Conservation (phyloP, 2,113 vertebrate genomes). For the Paramisgurnus dabryanus region DNA sequence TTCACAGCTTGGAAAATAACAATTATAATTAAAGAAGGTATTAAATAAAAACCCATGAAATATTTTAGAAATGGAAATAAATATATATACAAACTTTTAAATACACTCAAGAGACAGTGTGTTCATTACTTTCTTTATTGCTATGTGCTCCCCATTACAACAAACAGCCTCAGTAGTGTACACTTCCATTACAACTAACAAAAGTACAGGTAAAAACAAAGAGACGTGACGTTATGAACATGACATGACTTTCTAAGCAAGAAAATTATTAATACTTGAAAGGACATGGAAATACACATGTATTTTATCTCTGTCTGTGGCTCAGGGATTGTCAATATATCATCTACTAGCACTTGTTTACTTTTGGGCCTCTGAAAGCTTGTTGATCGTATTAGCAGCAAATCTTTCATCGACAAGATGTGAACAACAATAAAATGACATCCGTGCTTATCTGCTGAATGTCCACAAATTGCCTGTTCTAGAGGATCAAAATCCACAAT, state of each 20-base stretch:
- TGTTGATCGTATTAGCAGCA: slow-evolving; percentile 74
- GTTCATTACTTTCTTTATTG: slow-evolving; percentile 79
- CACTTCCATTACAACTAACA: slow-evolving; percentile 75
- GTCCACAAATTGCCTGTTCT: slow-evolving; percentile 5
- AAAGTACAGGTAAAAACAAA: slow-evolving; percentile 68
- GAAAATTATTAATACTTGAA: slow-evolving; percentile 60
- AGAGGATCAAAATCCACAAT: slow-evolving; percentile 6
- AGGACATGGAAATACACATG: slow-evolving; percentile 55
- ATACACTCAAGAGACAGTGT: neutral
- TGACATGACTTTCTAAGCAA: slow-evolving; percentile 60
- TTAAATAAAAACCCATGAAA: too few relatives aligned
- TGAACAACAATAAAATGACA: slow-evolving; percentile 48
- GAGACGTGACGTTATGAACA: slow-evolving; percentile 54
- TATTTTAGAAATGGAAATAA: too few relatives aligned
- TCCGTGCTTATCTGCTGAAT: neutral
- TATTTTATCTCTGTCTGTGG: slow-evolving; percentile 72
- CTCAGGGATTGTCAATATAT: slow-evolving; percentile 75
- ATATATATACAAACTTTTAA: neutral
- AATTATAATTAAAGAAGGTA: too few relatives aligned
- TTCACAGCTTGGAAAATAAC: neutral
- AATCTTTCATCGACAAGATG: slow-evolving; percentile 67
- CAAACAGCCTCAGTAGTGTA: slow-evolving; percentile 91
- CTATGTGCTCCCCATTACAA: slow-evolving; percentile 87
- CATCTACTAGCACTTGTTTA: slow-evolving; percentile 61
- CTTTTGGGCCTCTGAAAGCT: slow-evolving; percentile 66